Base-by-base conservation (phyloP, 2,888 invertebrate species). In the Trissonchulus latispiculum region DNA sequence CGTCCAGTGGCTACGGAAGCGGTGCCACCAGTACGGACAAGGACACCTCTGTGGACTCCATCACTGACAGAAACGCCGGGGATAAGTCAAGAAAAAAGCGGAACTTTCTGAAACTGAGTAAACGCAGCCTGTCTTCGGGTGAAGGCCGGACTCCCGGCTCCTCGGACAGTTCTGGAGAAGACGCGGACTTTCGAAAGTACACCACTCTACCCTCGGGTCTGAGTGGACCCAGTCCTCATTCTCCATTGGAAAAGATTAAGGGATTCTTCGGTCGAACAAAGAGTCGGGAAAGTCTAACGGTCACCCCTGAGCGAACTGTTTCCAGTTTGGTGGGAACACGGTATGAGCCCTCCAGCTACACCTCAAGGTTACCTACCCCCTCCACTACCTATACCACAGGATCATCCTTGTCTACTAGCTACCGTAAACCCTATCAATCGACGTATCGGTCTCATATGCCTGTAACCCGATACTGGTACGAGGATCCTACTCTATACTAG, bases 161-260 rank as follows among this genome's bases (percentile, higher is more conserved):
- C 8, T 32, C 32, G 32, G 31, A 32, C 32, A 64, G 66, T 64
- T 29, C 66, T 33, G 66, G 32, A 18, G 66, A 64, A 15, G 66
- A 64, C 28, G 66, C 8, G 8, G 8, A 8, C 8, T 8, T 15
- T 32, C 32, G 66, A 64, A 64, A 33, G 18, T 64, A 64, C 35
- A 8, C 8, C n/a, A 64, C 66, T n/a, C 8, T 33, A 32, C 8
- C 66, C 18, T 8, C 66, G 8, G 35, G 35, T 64, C 8, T 28
- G 8, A 8, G 8, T 23, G 48, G 8, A 23, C 48, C 48, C 48
- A 36, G 37, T 2, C 79, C 81, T 18, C 76, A 77, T 29, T 80
- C 81, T 0, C 81, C 81, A 23, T 79, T 82, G 73, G 82, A 82
- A 68, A 78, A 80, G 61, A 79, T 82, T 73, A 82, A 81, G 75